Percentiles rank a stretch among this genome's conserved stretches.
phyloP scores from a whole-genome alignment of 2,888 invertebrate species.

The Drosophila infuscata region DNA sequence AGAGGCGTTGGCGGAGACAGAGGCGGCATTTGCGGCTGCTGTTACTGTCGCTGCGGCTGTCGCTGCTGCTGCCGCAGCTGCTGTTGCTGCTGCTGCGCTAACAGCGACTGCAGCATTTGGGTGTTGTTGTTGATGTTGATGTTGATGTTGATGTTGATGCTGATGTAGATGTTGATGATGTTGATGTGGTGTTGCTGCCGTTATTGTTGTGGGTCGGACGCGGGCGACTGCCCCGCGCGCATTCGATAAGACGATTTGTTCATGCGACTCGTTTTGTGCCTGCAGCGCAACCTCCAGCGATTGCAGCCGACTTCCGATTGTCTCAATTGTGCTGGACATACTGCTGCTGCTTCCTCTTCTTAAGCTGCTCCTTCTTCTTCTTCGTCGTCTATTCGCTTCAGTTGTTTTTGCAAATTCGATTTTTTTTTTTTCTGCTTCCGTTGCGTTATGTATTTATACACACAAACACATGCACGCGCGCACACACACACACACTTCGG shows the following conservation, averaged over 20 bases:
- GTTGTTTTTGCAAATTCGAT: conserved; percentile 50
- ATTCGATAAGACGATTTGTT: conserved; percentile 84
- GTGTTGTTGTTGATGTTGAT: conserved; percentile 21
- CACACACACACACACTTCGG: conserved; percentile 23
- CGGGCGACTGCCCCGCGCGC: conserved; percentile 38
- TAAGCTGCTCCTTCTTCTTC: not conserved
- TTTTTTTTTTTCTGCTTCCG: conserved; percentile 28
- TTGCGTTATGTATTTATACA: conserved; percentile 67
- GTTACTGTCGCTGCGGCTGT: conserved; percentile 25
- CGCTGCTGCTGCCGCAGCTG: conserved; percentile 24
- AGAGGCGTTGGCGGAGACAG: conserved; percentile 11
- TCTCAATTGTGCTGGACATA: conserved; percentile 86
- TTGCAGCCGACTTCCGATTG: conserved; percentile 89
- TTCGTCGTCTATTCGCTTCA: conserved; percentile 9
- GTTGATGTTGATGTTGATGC: conserved; percentile 23
- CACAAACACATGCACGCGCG: conserved; percentile 27
- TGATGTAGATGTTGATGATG: conserved; percentile 17
- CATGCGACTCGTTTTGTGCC: conserved; percentile 84
- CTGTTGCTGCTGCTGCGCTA: conserved; percentile 23
- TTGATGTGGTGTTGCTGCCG: conserved; percentile 33
- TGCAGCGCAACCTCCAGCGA: conserved; percentile 92
- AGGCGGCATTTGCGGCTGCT: conserved; percentile 17
- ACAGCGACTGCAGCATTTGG: conserved; percentile 35
- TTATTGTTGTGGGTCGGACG: conserved; percentile 46
- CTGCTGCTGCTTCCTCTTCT: conserved; percentile 11